A percentile compares a stretch with the other conserved stretches of the same genome.
Conservation (phyloP, 2,113 vertebrate genomes). For the Empidonax traillii region DNA sequence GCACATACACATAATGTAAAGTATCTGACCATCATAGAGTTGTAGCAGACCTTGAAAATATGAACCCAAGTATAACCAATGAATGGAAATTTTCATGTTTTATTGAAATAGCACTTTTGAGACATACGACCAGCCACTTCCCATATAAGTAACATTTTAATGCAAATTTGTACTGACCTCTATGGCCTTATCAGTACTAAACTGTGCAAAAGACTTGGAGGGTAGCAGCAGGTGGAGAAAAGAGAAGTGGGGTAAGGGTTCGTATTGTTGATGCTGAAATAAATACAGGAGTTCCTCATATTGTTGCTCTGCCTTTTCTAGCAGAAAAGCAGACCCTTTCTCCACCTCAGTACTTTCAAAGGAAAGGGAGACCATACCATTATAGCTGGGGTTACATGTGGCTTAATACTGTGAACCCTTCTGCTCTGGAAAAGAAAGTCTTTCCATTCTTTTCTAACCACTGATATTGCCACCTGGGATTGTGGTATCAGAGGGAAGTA, state of each 20-base stretch:
- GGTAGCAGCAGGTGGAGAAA: constrained; percentile 15
- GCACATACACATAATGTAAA: neutral
- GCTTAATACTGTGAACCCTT: neutral
- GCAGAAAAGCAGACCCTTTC: neutral
- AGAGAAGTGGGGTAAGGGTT: constrained; percentile 18
- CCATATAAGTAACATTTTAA: neutral
- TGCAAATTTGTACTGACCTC: neutral
- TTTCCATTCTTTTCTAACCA: neutral
- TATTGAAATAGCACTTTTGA: neutral
- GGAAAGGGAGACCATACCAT: neutral
- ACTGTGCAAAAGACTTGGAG: neutral
- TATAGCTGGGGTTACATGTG: neutral
- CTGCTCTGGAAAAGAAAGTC: neutral
- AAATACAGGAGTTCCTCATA: constrained; percentile 15
- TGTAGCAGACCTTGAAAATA: neutral
- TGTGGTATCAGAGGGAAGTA: neutral
- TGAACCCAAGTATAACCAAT: neutral
- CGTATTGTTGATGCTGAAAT: neutral
- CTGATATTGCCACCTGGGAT: neutral
- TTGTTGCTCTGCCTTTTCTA: neutral
- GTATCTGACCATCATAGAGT: neutral
- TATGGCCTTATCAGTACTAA: neutral
- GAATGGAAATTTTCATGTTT: neutral
- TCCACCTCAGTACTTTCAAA: neutral
- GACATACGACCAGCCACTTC: neutral